Evolutionary conservation across 2,797 vertebrate genomes (phyloP).

Genomic region (Sciurus vulgaris): DNA sequence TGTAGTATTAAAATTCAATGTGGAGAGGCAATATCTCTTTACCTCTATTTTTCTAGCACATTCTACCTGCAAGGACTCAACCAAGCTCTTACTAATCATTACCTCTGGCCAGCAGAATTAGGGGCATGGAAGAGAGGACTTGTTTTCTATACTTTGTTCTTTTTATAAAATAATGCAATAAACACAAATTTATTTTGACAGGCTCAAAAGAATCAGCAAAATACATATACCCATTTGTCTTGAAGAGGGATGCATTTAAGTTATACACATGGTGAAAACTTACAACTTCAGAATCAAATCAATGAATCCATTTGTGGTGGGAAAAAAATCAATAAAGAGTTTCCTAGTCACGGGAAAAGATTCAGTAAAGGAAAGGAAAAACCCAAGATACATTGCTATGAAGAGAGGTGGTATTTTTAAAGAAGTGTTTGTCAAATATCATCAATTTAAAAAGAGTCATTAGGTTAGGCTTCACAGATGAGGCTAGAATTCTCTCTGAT

Average conservation of each 20-base stretch:
- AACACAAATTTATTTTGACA: neutral
- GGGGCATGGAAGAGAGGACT: neutral
- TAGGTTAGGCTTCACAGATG: neutral
- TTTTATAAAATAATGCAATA: neutral
- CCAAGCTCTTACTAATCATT: neutral
- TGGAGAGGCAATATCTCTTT: neutral
- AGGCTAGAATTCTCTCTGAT: neutral
- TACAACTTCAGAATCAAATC: slow-evolving; percentile 52
- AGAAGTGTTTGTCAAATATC: slow-evolving; percentile 22
- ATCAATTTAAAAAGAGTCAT: neutral
- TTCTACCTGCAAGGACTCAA: neutral
- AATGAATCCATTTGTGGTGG: slow-evolving; percentile 58
- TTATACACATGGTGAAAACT: neutral
- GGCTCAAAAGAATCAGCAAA: slow-evolving; percentile 49
- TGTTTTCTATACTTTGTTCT: neutral
- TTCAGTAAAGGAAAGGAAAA: slow-evolving; percentile 10
- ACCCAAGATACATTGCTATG: neutral
- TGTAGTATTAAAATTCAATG: neutral
- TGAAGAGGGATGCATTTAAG: neutral
- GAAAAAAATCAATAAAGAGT: slow-evolving; percentile 61
- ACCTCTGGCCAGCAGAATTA: neutral
- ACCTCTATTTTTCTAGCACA: neutral
- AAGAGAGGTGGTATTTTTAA: slow-evolving; percentile 9
- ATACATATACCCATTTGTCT: neutral
- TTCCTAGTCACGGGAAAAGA: slow-evolving; percentile 43